Evolutionary conservation across 1,140 invertebrate genomes (phyloP).

Genomic region (Pseudobourletiella spinata): DNA sequence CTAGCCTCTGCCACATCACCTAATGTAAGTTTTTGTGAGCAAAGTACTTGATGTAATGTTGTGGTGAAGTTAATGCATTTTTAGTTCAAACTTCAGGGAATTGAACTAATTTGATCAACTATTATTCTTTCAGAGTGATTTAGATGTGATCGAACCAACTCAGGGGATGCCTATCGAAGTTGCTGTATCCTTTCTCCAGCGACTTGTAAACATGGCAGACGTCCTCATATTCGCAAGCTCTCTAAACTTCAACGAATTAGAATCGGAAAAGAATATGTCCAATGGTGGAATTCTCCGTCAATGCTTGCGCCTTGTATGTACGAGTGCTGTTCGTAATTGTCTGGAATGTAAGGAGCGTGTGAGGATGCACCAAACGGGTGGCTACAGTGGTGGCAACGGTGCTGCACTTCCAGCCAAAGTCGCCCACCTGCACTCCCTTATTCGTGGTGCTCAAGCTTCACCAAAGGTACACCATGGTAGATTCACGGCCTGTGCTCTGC

Average conservation of each 20-base stretch:
- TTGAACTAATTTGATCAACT: too few species aligned
- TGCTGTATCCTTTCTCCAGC: constrained; percentile 89
- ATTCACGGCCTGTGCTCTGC: too few species aligned
- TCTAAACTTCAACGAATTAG: constrained; percentile 92
- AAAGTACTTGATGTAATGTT: too few species aligned
- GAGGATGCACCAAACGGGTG: constrained; percentile 48
- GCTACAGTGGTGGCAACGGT: constrained; percentile 40
- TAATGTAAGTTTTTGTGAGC: constrained; percentile 61
- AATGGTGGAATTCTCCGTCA: constrained; percentile 94
- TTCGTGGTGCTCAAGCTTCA: constrained; percentile 73
- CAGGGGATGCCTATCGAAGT: constrained; percentile 98
- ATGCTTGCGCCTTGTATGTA: constrained; percentile 82
- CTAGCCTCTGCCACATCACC: constrained; percentile 96
- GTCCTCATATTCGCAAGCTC: constrained; percentile 96
- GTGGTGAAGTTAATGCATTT: too few species aligned
- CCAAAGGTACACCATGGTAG: constrained; percentile 72
- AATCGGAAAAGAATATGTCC: constrained; percentile 99
- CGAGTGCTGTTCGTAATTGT: constrained; percentile 88
- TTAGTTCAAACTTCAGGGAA: too few species aligned
- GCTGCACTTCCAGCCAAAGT: constrained; percentile 46
- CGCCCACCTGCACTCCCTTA: constrained; percentile 71
- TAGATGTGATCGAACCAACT: constrained; percentile 95
- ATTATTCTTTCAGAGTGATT: constrained; percentile 82
- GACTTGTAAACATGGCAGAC: constrained; percentile 96
- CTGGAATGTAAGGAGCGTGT: constrained; percentile 92